These are phyloP conservation scores for Trilocha varians DNA, from an alignment of 2,888 invertebrate genomes.

Conservation along the genomic window DNA sequence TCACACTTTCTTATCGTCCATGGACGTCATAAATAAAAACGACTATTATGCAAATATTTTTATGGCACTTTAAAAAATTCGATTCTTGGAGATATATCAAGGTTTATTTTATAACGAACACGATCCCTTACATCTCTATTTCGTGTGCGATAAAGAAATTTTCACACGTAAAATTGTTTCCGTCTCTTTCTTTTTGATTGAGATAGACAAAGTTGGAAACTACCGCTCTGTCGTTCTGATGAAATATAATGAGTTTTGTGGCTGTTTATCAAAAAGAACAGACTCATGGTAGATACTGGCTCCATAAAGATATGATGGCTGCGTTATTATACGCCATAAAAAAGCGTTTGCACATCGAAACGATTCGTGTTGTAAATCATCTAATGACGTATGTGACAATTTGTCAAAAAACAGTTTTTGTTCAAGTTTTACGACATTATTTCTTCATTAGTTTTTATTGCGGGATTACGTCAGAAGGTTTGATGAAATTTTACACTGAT, in stretches of 20 bases:
- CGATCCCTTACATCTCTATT: constrained; percentile 13
- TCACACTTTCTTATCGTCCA: constrained; percentile 32
- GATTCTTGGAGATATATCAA: constrained; percentile 22
- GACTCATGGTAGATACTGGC: constrained; percentile 23
- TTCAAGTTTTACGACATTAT: constrained; percentile 11
- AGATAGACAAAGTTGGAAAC: constrained; percentile 5
- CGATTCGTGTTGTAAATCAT: constrained; percentile 19
- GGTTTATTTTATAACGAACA: constrained; percentile 21
- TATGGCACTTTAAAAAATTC: constrained; percentile 28
- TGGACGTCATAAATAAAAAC: constrained; percentile 26
- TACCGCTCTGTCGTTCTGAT: constrained; percentile 10
- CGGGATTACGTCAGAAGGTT: not conserved
- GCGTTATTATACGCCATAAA: constrained; percentile 29
- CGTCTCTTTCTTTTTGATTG: constrained; percentile 9
- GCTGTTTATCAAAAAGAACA: constrained; percentile 21
- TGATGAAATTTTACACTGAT: not conserved
- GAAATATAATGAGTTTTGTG: constrained; percentile 22
- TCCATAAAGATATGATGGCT: constrained; percentile 29
- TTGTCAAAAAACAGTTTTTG: constrained; percentile 7
- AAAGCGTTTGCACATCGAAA: constrained; percentile 27
- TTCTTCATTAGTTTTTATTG: constrained; percentile 10
- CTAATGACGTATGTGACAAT: constrained; percentile 11
- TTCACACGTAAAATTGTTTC: constrained; percentile 8
- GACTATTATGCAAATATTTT: constrained; percentile 35
- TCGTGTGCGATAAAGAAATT: constrained; percentile 13